Base-by-base conservation (phyloP, 1,140 invertebrate species). In the Microplitis demolitor region DNA sequence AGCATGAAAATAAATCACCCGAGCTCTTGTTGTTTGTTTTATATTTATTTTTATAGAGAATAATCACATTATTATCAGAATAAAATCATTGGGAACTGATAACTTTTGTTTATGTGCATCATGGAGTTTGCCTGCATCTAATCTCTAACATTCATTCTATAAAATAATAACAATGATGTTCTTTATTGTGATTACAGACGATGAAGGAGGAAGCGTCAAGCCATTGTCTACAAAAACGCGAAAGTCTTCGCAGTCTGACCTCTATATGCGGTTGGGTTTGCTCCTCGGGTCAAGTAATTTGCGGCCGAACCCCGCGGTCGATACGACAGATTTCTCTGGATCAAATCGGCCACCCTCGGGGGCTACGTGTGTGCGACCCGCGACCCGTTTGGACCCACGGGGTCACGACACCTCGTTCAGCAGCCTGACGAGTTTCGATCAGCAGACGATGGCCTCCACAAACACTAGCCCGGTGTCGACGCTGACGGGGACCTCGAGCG, bases 391-490 rank as follows among this genome's bases (percentile, higher is more conserved):
- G 84, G 87, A 80, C 85, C 86, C 76, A 80, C 88, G 69, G 31
- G 79, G 85, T 11, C 85, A 86, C 34, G 89, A 90, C 45, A 89
- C 88, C n/a, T 91, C 89, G 3, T 89, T 91, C 74, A 89, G 90
- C 24, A 95, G 94, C 1, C 80, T 95, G 14, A 92, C 91, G 1
- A 95, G 93, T 64, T 91, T 93, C 63, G 94, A 96, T 66, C 90
- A 91, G 2, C 91, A 93, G 78, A 89, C 82, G 8, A 81, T 87
- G n/a, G 90, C 91, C 4, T 94, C 94, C 0, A 92, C 92, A 58
- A 96, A 96, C 76, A 95, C 94, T 4, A 96, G 95, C 84, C 95
- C 95, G 16, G 91, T 95, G 71, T 96, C 95, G 5, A 97, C 95
- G 0, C 85, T 96, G 9, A 96, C 95, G 14, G 94, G 94, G 78